Conservation (phyloP, 2,888 invertebrate genomes). For the Horisme vitalbata region DNA sequence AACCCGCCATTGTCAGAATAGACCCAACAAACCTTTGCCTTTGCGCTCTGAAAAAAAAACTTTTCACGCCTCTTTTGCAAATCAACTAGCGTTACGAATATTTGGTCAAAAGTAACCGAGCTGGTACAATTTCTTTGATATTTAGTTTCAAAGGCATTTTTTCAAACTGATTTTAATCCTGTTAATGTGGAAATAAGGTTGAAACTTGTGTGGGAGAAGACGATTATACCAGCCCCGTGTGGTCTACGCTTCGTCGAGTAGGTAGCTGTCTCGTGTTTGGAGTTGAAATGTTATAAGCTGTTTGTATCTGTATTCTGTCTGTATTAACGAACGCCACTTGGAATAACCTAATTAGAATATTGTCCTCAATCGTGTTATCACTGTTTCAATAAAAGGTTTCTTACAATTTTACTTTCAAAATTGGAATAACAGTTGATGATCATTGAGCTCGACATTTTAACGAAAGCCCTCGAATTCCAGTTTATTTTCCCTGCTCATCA, state of each 20-base stretch:
- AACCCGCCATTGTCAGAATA: slow-evolving; percentile 12
- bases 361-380: slow-evolving; percentile 3
- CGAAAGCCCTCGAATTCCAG: no score
- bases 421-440: not conserved
- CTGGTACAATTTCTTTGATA: slow-evolving; percentile 39
- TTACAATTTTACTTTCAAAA: slow-evolving; percentile 17
- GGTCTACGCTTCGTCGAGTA: slow-evolving; percentile 32
- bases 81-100: slow-evolving; percentile 39
- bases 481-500: no score
- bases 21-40: slow-evolving; percentile 3
- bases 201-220: slow-evolving; percentile 4
- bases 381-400: slow-evolving; percentile 6
- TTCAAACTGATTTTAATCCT: slow-evolving; percentile 14
- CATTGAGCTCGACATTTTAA: no score
- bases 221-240: slow-evolving; percentile 31
- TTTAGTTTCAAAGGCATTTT: slow-evolving; percentile 28
- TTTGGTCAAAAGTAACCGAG: slow-evolving; percentile 40
- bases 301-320: slow-evolving; percentile 8
- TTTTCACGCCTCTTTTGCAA: slow-evolving; percentile 44
- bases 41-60: slow-evolving; percentile 20
- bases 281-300: slow-evolving; percentile 34
- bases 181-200: not conserved
- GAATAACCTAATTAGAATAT: slow-evolving; percentile 11
- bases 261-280: slow-evolving; percentile 32
- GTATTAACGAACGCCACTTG: slow-evolving; percentile 8